Conservation (phyloP, 2,888 invertebrate species). For the Deilephila porcellus region DNA sequence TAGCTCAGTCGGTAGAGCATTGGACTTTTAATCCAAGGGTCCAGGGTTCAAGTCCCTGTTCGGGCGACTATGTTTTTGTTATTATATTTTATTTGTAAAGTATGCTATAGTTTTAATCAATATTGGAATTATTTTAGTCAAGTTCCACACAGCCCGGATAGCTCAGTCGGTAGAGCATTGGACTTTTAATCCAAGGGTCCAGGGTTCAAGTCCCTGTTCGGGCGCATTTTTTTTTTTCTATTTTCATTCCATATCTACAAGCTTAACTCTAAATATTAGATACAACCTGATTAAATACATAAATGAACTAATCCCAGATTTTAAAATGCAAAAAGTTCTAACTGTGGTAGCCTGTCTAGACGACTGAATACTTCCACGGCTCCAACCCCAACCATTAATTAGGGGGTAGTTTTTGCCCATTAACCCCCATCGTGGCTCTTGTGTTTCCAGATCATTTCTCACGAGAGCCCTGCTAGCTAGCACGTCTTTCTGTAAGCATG, state of each 20-base stretch:
- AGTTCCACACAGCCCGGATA: conserved; percentile 82
- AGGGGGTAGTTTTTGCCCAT: no score
- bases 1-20: conserved; percentile 86
- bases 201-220: conserved; percentile 90
- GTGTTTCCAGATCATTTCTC: no score
- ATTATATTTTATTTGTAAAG: no score
- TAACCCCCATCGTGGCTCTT: no score
- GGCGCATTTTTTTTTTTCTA: conserved; percentile 62
- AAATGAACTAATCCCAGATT: no score
- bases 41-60: conserved; percentile 86
- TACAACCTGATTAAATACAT: no score
- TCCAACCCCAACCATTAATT: no score
- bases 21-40: conserved; percentile 85
- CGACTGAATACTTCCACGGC: no score
- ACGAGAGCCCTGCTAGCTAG: no score
- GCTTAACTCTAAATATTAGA: neutral
- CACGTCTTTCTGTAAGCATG: no score
- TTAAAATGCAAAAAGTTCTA: no score
- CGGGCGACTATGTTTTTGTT: conserved; percentile 61
- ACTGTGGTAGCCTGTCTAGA: no score
- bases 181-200: conserved; percentile 92
- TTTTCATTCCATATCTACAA: neutral
- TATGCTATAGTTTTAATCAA: neutral
- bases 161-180: conserved; percentile 91
- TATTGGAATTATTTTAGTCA: neutral